Evolutionary conservation across 2,113 vertebrate genomes (phyloP), one percentile per base, ranked within the genome.

Genomic region (Sturnira hondurensis): DNA sequence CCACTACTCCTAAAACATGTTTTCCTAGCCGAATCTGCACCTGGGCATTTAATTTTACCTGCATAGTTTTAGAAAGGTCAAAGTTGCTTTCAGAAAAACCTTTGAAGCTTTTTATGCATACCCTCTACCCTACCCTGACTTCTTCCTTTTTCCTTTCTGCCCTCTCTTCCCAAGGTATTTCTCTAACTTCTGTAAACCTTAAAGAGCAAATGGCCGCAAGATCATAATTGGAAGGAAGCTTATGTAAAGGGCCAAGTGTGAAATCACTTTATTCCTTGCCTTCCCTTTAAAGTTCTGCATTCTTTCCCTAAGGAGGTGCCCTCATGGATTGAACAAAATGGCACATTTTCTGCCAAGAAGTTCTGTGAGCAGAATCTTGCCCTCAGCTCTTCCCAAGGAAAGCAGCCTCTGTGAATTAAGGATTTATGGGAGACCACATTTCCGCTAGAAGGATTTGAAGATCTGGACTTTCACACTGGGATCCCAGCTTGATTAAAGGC

Each of bases 401-500:
- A 89, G 78, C 3, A 3, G n/a, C 45, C 36, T 74, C 43, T 83
- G 41, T 76, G 89, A 91, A 96, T 89, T 96, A 84, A 96, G 91
- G 78, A 97, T 96, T 97, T 96, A 97, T 93, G 63, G 83, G 41
- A 50, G 54, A 28, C 78, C 24, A 41, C 88, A 54, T 95, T 95
- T 97, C 96, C 0, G 2, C n/a, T 87, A 83, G 84, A 88, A 54
- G 20, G 73, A 33, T 93, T 94, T 84, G 92, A 89, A 97, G 95
- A 94, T 90, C 86, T 73, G 65, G 81, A 80, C 89, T 93, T 94
- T 38, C 93, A 77, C 89, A 63, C 94, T 94, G 86, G 94, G 61
- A 95, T 97, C 74, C 89, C 15, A 12, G 71, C 89, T 97, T 97
- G 97, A 97, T 98, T 96, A 97, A 97, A 95, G 84, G 91, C 93